phyloP scores from a whole-genome alignment of 2,113 vertebrate genomes.

The Xiphophorus hellerii region DNA sequence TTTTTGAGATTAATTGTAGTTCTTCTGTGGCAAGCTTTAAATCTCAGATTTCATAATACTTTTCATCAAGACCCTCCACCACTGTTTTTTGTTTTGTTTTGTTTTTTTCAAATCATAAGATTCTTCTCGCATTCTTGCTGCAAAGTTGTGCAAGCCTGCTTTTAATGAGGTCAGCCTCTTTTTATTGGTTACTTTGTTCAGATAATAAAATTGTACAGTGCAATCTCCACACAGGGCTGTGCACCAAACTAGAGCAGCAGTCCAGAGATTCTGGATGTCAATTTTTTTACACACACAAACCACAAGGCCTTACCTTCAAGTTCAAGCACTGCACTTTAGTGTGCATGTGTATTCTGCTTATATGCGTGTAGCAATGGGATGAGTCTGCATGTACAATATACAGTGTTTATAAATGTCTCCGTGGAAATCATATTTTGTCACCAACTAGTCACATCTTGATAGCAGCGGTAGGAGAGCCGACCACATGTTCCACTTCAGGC shows the following conservation, averaged over 20 bases:
- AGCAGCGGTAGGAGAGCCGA: slow-evolving; percentile 40
- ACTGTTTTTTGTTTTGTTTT: slow-evolving; percentile 14
- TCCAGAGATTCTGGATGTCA: slow-evolving; percentile 58
- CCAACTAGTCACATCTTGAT: slow-evolving; percentile 67
- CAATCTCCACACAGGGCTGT: slow-evolving; percentile 52
- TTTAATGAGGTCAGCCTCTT: slow-evolving; percentile 57
- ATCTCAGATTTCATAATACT: slow-evolving; percentile 43
- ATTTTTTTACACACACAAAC: slow-evolving; percentile 62
- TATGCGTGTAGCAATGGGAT: slow-evolving; percentile 22
- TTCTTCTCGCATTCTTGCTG: slow-evolving; percentile 36
- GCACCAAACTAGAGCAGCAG: slow-evolving; percentile 47
- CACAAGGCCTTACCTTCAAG: slow-evolving; percentile 39
- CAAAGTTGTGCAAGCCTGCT: slow-evolving; percentile 49
- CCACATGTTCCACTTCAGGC: slow-evolving; percentile 53
- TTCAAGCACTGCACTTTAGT: slow-evolving; percentile 12
- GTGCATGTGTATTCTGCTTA: slow-evolving; percentile 5
- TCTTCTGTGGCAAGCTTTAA: slow-evolving; percentile 30
- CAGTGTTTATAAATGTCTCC: slow-evolving; percentile 56
- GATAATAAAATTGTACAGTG: slow-evolving; percentile 61
- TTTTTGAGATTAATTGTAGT: slow-evolving; percentile 33
- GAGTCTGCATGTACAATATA: slow-evolving; percentile 4
- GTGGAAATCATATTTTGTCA: slow-evolving; percentile 66
- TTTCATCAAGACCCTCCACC: slow-evolving; percentile 30
- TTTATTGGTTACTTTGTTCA: slow-evolving; percentile 62
- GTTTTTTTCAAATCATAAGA: slow-evolving; percentile 28